These are phyloP conservation scores for Sarcophaga subvicina DNA, from an alignment of 2,888 invertebrate genomes.

Conservation along the genomic window DNA sequence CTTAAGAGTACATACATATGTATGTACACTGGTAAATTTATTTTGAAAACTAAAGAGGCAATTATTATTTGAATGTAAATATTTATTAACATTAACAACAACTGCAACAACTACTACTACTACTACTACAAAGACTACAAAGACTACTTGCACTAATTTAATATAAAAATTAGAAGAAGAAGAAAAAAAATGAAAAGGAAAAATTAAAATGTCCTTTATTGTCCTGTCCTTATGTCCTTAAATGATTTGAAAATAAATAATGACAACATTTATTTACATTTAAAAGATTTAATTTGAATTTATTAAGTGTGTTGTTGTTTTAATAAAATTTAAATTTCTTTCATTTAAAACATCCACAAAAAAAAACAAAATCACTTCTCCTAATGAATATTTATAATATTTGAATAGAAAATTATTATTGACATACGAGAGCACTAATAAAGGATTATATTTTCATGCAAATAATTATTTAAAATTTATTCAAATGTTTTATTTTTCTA, in stretches of 20 bases:
- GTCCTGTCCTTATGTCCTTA: neutral
- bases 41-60: neutral
- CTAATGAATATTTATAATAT: neutral
- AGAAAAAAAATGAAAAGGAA: neutral
- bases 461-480: too few relatives aligned
- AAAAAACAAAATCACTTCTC: neutral
- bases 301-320: neutral
- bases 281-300: slow-evolving; percentile 19
- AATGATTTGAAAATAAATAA: slow-evolving; percentile 24
- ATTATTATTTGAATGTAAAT: neutral
- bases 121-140: too few relatives aligned
- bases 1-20: neutral
- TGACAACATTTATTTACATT: slow-evolving; percentile 1
- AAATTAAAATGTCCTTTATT: too few relatives aligned
- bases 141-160: neutral
- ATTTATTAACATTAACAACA: neutral
- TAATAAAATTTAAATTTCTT: neutral
- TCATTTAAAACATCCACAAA: neutral
- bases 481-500: too few relatives aligned
- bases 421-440: neutral
- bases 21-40: neutral
- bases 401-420: neutral
- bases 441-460: too few relatives aligned
- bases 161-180: neutral
- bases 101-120: too few relatives aligned